A percentile compares a stretch with the other conserved stretches of the same genome.
phyloP scores from a whole-genome alignment of 2,888 invertebrate species.

The Macrophya annulata region DNA sequence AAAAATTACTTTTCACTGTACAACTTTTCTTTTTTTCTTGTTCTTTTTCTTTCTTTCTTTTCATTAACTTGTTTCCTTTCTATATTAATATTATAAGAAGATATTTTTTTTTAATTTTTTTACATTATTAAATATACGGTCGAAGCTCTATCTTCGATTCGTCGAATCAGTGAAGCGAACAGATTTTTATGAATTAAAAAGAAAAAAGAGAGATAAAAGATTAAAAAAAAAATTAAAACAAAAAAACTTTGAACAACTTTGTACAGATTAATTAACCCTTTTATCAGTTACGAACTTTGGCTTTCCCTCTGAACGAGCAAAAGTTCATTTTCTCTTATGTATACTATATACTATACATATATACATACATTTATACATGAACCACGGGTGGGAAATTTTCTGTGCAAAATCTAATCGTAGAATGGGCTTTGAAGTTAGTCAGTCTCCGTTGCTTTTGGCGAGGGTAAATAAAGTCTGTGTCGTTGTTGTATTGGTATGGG shows the following conservation, averaged over 20 bases:
- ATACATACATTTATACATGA: neutral
- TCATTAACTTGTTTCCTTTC: too few relatives aligned
- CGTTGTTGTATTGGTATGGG: neutral
- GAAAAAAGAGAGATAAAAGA: neutral
- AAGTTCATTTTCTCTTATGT: conserved; percentile 2
- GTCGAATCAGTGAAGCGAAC: neutral
- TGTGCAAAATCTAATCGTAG: conserved; percentile 6
- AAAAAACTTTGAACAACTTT: neutral
- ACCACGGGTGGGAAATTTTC: neutral
- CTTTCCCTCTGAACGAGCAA: neutral
- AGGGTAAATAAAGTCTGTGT: neutral
- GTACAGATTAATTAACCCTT: neutral
- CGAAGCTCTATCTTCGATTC: neutral
- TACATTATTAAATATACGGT: neutral
- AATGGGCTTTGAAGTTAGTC: conserved; percentile 16
- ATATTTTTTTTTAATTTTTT: neutral
- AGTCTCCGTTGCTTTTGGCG: neutral
- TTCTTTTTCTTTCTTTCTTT: too few relatives aligned
- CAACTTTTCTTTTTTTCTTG: too few relatives aligned
- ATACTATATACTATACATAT: neutral
- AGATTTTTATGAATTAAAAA: neutral
- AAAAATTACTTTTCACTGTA: neutral
- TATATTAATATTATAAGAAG: too few relatives aligned
- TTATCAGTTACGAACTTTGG: neutral
- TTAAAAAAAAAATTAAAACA: neutral